Evolutionary conservation across 2,888 invertebrate species (phyloP).

Genomic region (Epinotia nisella): DNA sequence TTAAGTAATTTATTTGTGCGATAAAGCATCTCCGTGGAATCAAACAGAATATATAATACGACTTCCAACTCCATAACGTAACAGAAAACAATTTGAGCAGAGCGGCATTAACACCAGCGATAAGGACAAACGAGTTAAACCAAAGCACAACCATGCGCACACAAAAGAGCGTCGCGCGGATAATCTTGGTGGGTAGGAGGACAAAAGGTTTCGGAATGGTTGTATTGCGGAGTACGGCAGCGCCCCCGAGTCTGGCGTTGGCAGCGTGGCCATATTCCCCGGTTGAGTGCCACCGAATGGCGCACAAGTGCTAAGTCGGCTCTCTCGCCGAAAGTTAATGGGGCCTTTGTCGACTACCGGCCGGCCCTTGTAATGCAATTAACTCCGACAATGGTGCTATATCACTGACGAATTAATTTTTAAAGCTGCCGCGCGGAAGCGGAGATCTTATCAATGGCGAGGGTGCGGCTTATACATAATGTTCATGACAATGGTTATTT

Average conservation of each 20-base stretch:
- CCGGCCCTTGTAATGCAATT: slow-evolving; percentile 84
- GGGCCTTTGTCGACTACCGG: slow-evolving; percentile 76
- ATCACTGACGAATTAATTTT: slow-evolving; percentile 80
- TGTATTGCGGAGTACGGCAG: slow-evolving; percentile 69
- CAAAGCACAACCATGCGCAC: slow-evolving; percentile 67
- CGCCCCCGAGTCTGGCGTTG: slow-evolving; percentile 75
- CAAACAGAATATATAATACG: background rate
- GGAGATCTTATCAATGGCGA: slow-evolving; percentile 32
- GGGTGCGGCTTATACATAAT: slow-evolving; percentile 24
- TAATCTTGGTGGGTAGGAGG: slow-evolving; percentile 61
- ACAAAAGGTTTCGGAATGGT: slow-evolving; percentile 38
- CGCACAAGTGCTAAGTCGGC: slow-evolving; percentile 63
- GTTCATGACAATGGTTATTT: slow-evolving; percentile 24
- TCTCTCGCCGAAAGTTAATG: slow-evolving; percentile 80
- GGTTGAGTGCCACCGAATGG: slow-evolving; percentile 71
- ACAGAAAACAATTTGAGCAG: slow-evolving; percentile 12
- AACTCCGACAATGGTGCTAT: slow-evolving; percentile 78
- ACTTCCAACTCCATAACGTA: background rate
- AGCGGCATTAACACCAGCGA: slow-evolving; percentile 41
- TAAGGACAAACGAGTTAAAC: slow-evolving; percentile 72
- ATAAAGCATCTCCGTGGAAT: background rate
- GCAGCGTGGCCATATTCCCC: slow-evolving; percentile 76
- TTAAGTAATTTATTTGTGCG: background rate
- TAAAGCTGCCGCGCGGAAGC: slow-evolving; percentile 59
- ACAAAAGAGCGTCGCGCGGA: slow-evolving; percentile 70